Base-by-base conservation (phyloP, 2,113 vertebrate species). In the Hucho hucho region DNA sequence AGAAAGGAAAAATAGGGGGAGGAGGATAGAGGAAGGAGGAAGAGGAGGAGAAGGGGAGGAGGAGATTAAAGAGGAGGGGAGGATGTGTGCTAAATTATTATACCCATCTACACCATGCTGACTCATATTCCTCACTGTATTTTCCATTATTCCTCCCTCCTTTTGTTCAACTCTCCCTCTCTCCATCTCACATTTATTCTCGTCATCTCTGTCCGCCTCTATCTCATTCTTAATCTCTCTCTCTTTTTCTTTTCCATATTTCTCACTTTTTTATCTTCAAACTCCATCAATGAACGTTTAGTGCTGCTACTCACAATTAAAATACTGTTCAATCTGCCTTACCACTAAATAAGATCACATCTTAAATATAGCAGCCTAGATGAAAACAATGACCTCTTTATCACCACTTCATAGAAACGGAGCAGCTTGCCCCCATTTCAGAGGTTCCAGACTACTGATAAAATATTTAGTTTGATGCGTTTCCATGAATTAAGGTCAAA, bases 321-420 rank as follows among this genome's bases (percentile, higher is more conserved):
- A 61, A 61, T 61, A 20, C 1, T 0, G 12, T 61, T n/a, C 3
- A 22, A 22, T 22, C 68, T 49, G 46, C 46, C 18, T n/a, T 5
- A 5, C 4, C 68, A 49, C 47, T 7, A 46, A 72, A 63, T 29
- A 22, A 75, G 78, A 75, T 82, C 56, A 53, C 49, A 18, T 53
- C 16, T 65, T 74, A 47, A 64, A 70, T 28, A 75, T 4, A 66
- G 64, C 18, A 67, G 18, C 68, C 76, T 69, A 77, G 72, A 73
- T 61, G 43, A 72, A 61, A 78, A 13, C 69, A 66, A 72, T 78
- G 87, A 61, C 88, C 87, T 89, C 77, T 66, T 88, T 89, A 88
- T 73, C 58, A 64, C 73, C 72, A 78, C 77, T 75, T 85, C 84
- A 16, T 69, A 82, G 81, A 73, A 56, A 78, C 76, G 26, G 75